Evolutionary conservation across 2,888 invertebrate species (phyloP).

Genomic region (Vesta saturnalis): DNA sequence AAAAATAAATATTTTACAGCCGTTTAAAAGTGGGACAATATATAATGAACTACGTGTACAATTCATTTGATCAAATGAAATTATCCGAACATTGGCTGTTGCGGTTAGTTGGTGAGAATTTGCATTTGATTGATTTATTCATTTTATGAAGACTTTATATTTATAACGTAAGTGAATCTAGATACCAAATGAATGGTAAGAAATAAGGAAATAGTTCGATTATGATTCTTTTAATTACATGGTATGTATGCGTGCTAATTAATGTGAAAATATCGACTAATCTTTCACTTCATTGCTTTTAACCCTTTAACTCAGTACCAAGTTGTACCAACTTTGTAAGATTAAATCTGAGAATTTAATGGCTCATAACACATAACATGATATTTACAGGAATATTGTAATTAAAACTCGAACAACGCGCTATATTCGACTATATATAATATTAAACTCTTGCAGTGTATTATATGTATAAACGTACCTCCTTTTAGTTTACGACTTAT

Average conservation of each 20-base stretch:
- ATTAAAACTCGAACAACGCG: constrained; percentile 31
- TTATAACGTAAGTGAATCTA: too few relatives aligned
- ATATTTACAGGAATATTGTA: constrained; percentile 33
- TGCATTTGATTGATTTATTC: too few relatives aligned
- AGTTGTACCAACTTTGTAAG: constrained; percentile 59
- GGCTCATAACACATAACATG: constrained; percentile 52
- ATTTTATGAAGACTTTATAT: too few relatives aligned
- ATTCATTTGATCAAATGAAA: too few relatives aligned
- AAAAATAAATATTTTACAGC: too few relatives aligned
- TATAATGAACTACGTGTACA: too few relatives aligned
- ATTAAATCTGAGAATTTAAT: constrained; percentile 57
- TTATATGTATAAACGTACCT: constrained; percentile 16
- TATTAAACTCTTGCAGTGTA: constrained; percentile 2
- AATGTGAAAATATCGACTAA: constrained; percentile 59
- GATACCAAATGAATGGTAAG: too few relatives aligned
- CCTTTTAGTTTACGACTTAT: constrained; percentile 23
- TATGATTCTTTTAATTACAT: constrained; percentile 28
- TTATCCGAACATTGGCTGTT: too few relatives aligned
- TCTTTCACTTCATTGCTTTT: constrained; percentile 53
- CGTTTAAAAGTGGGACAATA: too few relatives aligned
- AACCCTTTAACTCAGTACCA: constrained; percentile 58
- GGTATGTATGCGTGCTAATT: constrained; percentile 51
- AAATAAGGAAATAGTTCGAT: neutral
- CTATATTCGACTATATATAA: constrained; percentile 4
- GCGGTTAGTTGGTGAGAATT: too few relatives aligned